These are phyloP conservation scores for Platysternon megacephalum DNA, from an alignment of 2,113 vertebrate species.

Conservation along the genomic window DNA sequence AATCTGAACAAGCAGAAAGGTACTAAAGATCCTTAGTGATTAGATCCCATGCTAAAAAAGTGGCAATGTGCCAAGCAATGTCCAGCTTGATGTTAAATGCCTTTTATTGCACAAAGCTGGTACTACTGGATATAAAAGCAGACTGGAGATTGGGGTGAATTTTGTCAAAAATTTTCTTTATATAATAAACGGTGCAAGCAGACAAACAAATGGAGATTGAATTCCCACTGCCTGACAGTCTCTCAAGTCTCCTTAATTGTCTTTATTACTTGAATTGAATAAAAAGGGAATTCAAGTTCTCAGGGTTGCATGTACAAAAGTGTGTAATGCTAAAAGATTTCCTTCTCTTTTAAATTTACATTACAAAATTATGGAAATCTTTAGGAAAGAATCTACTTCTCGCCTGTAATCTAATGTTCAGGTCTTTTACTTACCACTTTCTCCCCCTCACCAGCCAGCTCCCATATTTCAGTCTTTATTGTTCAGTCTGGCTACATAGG, in stretches of 20 bases:
- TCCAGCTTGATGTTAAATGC: conserved; percentile 82
- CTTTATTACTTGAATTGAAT: conserved; percentile 51
- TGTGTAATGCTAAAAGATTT: conserved; percentile 47
- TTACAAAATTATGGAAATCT: conserved; percentile 59
- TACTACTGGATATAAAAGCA: conserved; percentile 68
- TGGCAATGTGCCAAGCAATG: conserved; percentile 83
- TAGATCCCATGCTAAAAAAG: conserved; percentile 74
- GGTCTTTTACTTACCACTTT: conserved; percentile 29
- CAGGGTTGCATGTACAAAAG: conserved; percentile 29
- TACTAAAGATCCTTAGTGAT: conserved; percentile 73
- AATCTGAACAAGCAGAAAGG: conserved; percentile 76
- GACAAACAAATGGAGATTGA: conserved; percentile 67
- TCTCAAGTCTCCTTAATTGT: conserved; percentile 44
- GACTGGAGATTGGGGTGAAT: conserved; percentile 64
- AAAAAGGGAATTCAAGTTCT: conserved; percentile 60
- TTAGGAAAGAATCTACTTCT: conserved; percentile 57
- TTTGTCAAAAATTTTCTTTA: conserved; percentile 57
- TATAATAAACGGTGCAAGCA: conserved; percentile 62
- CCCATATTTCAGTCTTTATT: conserved; percentile 14
- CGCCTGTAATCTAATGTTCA: conserved; percentile 40
- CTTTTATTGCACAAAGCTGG: conserved; percentile 80
- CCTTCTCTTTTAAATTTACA: conserved; percentile 45
- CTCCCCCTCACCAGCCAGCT: conserved; percentile 29
- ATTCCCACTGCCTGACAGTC: conserved; percentile 28
- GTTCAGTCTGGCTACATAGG: conserved; percentile 1